These are phyloP conservation scores for Apamea crenata DNA, from an alignment of 2,888 invertebrate genomes.

Conservation along the genomic window DNA sequence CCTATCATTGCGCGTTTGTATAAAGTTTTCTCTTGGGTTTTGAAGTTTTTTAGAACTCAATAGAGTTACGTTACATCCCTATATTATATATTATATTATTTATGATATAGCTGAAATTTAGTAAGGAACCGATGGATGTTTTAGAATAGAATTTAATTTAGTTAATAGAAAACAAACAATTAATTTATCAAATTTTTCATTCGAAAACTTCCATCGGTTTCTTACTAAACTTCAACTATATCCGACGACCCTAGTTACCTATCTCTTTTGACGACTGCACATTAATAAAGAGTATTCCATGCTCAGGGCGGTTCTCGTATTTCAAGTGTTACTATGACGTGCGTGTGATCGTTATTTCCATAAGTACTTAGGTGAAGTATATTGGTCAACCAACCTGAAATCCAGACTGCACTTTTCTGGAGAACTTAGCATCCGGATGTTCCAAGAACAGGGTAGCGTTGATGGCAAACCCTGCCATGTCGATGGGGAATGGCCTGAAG, in stretches of 20 bases:
- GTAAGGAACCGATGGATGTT: too few relatives aligned
- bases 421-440: slow-evolving; percentile 94
- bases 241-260: too few relatives aligned
- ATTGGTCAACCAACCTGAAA: slow-evolving; percentile 90
- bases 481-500: slow-evolving; percentile 97
- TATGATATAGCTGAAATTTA: too few relatives aligned
- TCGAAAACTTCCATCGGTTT: too few relatives aligned
- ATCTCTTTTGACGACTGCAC: too few relatives aligned
- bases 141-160: too few relatives aligned
- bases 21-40: background rate
- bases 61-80: background rate
- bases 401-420: slow-evolving; percentile 96
- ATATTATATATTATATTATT: too few relatives aligned
- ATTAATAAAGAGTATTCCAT: background rate
- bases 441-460: slow-evolving; percentile 93
- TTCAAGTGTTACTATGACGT: background rate
- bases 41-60: background rate
- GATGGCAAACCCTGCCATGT: slow-evolving; percentile 99
- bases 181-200: too few relatives aligned
- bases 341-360: background rate
- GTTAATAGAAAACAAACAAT: too few relatives aligned
- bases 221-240: too few relatives aligned
- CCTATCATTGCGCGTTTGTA: background rate
- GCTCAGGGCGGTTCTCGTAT: background rate
- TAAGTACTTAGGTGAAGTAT: background rate